Base-by-base conservation (phyloP, 2,797 vertebrate species). In the Chiloscyllium punctatum region DNA sequence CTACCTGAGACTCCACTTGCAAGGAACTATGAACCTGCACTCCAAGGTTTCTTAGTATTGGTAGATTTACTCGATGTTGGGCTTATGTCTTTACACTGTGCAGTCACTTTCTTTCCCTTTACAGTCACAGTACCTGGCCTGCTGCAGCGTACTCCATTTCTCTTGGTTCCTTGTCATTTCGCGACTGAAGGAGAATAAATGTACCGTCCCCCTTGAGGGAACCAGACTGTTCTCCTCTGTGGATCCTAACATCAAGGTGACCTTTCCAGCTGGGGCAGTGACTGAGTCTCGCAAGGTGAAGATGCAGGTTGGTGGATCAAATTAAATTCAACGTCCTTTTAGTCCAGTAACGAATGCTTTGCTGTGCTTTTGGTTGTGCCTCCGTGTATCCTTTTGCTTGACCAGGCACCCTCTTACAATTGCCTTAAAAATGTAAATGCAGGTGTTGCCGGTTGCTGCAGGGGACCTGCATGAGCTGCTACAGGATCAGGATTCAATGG, bases 151-250 rank as follows among this genome's bases (percentile, higher is more conserved):
- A 79, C 97, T 96, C 25, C 98, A 99, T 96, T 99, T 99, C 97
- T 99, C 99, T 27, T 99, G 99, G 98, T 99, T 99, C 96, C 98
- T 99, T 30, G 98, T 98, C 1, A 97, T 99, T 42, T 98, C 98
- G 25, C 98, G 98, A 95, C 98, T 98, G 8, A 97, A 98, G 95
- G 98, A 97, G 96, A 98, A 99, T 96, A 96, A 97, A 95, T 99
- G 98, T 97, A 96, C 97, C 27, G 98, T 99, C 21, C 97, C 98
- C 18, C 53, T 95, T 95, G 97, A 98, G 71, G 99, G 99, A 74
- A 97, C 98, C 0, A 96, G 99, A 96, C 97, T 99, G 95, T 98
- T 98, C 95, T 99, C 98, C 86, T 98, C 97, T 0, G 97, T 97
- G 91, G 97, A 99, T 96, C 97, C 98, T 7, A 98, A 98, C 96